Base-by-base conservation (phyloP, 2,113 vertebrate genomes). In the Columba livia region DNA sequence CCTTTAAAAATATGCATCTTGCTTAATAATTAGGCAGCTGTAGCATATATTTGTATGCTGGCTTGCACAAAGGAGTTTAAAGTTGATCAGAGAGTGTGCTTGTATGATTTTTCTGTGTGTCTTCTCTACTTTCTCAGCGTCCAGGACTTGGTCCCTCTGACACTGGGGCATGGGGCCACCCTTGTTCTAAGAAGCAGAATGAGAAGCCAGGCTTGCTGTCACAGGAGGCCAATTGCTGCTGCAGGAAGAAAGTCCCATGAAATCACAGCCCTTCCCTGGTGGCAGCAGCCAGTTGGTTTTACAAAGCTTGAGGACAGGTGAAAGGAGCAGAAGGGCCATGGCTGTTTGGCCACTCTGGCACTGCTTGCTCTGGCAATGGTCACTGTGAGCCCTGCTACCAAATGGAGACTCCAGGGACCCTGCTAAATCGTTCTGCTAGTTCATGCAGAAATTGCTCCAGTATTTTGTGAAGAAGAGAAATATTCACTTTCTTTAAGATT, bases 81-180 rank as follows among this genome's bases (percentile, higher is more conserved):
- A 65, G 57, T 16, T 47, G 20, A 60, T 47, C 25, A 32, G 0
- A 61, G 4, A 48, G 2, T 21, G 10, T 32, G 8, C 34, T 14
- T n/a, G 14, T 25, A 25, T 47, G 34, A 60, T 42, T 64, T 75
- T 91, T 72, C 34, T 58, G 23, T 51, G 10, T 69, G 58, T 17
- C 48, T 64, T 53, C 34, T 65, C 34, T 44, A 19, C 21, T 69
- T 67, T 64, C 53, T 64, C 62, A 85, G 38, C 62, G 56, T 2
- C 1, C 57, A 82, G 17, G 79, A 32, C n/a, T 10, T 40, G 15
- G 24, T 72, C 7, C 20, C 25, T 54, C 38, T 42, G 36, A 54
- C 12, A 12, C 4, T 71, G 25, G 26, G 18, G 19, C 29, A 66
- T 0, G 0, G 10, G 17, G 18, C 20, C 2, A 2, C 50, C n/a